A percentile compares a stretch with the other conserved stretches of the same genome.
Conservation (phyloP, 2,113 vertebrate species). For the Edolisoma coerulescens region DNA sequence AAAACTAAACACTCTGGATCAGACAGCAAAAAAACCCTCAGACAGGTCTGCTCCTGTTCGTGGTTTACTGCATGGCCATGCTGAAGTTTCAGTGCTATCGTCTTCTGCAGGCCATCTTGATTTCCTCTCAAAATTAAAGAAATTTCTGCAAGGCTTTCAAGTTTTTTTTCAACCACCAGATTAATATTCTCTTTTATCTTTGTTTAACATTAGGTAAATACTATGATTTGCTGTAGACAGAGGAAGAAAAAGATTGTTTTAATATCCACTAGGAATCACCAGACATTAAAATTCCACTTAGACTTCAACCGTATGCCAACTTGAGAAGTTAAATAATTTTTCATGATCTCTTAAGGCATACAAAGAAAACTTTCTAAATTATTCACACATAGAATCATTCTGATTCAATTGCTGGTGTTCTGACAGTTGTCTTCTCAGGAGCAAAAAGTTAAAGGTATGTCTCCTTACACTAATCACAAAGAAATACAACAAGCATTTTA, state of each 20-base stretch:
- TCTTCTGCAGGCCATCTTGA: not conserved
- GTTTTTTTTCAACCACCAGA: not conserved
- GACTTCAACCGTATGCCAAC: not conserved
- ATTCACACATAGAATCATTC: not conserved
- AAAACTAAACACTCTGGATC: not conserved
- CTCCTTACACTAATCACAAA: not conserved
- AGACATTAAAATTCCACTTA: not conserved
- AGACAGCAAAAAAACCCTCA: not conserved
- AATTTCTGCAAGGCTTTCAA: not conserved
- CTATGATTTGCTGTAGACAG: not conserved
- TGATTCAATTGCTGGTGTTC: not conserved
- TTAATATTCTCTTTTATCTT: not conserved
- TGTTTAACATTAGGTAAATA: not conserved
- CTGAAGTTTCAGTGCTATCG: not conserved
- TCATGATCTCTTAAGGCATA: not conserved
- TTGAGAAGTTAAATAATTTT: not conserved
- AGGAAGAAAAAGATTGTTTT: not conserved
- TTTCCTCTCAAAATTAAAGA: not conserved
- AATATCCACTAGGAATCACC: not conserved
- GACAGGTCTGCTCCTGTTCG: accelerated
- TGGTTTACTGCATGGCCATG: not conserved
- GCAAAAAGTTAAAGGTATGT: not conserved
- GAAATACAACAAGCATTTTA: not conserved
- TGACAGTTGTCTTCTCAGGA: not conserved
- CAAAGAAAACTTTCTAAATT: not conserved